Conservation (phyloP, 2,797 vertebrate genomes). For the Hapalemur alaotrensis region DNA sequence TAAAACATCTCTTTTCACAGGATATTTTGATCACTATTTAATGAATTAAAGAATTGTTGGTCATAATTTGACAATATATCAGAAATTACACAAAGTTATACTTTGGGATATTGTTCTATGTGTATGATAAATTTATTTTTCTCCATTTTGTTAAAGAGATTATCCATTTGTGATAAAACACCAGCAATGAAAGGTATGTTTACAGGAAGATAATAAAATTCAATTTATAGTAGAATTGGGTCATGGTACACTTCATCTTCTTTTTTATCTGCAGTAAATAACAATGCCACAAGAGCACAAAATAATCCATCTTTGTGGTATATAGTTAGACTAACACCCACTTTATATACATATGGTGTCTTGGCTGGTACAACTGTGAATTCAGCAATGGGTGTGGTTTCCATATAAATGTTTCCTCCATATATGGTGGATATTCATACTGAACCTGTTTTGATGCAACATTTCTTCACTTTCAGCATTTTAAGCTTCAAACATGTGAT, state of each 20-base stretch:
- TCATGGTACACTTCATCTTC: background rate
- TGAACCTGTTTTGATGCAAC: slow-evolving; percentile 57
- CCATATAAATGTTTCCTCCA: slow-evolving; percentile 36
- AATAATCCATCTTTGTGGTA: background rate
- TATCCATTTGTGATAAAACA: slow-evolving; percentile 15
- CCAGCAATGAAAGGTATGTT: background rate
- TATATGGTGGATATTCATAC: slow-evolving; percentile 33
- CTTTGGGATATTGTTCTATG: background rate
- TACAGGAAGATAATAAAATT: slow-evolving; percentile 26
- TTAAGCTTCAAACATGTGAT: slow-evolving; percentile 49
- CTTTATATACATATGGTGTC: background rate
- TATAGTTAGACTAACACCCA: background rate
- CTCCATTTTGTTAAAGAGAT: background rate
- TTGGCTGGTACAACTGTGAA: background rate
- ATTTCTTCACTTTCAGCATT: slow-evolving; percentile 55
- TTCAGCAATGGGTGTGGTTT: slow-evolving; percentile 47
- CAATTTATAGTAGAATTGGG: background rate
- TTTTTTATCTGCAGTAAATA: background rate
- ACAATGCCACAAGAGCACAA: background rate
- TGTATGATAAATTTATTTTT: slow-evolving; percentile 29
- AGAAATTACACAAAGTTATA: slow-evolving; percentile 19
- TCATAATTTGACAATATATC: background rate
- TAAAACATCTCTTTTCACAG: background rate
- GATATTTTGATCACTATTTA: background rate
- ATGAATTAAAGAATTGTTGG: background rate